Conservation (phyloP, 2,797 vertebrate genomes). For the Valencia hispanica region DNA sequence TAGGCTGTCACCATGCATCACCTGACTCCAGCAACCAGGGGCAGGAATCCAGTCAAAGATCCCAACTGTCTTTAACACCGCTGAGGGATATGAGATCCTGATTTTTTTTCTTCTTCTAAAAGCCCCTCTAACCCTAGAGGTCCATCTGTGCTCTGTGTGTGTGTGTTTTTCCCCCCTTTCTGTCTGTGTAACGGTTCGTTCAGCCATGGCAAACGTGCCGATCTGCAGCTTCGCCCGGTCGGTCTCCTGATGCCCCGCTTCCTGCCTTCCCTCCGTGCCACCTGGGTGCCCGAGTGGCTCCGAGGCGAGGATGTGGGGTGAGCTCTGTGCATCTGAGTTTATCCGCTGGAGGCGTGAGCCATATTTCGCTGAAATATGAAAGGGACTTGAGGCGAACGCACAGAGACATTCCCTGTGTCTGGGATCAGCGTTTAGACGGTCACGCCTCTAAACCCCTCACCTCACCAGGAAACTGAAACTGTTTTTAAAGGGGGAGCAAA, state of each 20-base stretch:
- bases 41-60: constrained; percentile 5
- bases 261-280: constrained; percentile 64
- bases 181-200: constrained; percentile 52
- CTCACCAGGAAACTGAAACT: constrained; percentile 13
- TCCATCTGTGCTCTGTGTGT: constrained; percentile 72
- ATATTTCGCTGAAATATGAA: constrained; percentile 56
- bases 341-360: constrained; percentile 63
- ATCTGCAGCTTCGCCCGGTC: constrained; percentile 50
- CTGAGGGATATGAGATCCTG: constrained; percentile 62
- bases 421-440: neutral
- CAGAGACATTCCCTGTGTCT: constrained; percentile 17
- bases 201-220: constrained; percentile 65
- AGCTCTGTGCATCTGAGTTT: constrained; percentile 42
- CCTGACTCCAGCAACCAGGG: constrained; percentile 29
- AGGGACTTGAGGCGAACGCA: constrained; percentile 43
- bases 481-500: neutral
- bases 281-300: constrained; percentile 78
- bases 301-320: constrained; percentile 58
- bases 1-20: constrained; percentile 30
- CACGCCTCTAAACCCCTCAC: constrained; percentile 20
- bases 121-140: constrained; percentile 39
- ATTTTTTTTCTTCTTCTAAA: neutral
- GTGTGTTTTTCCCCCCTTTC: constrained; percentile 33
- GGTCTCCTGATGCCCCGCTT: constrained; percentile 61
- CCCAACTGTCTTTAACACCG: constrained; percentile 40